Evolutionary conservation across 1,140 invertebrate species (phyloP).

Genomic region (Drosophila mayri): DNA sequence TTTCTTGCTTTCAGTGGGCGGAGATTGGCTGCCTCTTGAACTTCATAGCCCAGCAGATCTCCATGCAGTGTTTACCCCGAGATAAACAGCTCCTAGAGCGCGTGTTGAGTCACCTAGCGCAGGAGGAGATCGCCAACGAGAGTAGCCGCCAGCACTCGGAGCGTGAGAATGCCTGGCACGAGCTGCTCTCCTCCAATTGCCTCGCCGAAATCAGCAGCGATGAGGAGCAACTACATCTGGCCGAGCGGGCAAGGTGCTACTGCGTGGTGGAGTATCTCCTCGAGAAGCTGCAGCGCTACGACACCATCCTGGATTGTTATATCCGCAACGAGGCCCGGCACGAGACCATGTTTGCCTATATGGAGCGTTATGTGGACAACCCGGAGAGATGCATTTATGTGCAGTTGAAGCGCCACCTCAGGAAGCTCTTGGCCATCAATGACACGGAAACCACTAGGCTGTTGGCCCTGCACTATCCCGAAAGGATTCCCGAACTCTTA

Average conservation of each 20-base stretch:
- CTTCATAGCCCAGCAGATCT: slow-evolving; percentile 86
- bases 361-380: slow-evolving; percentile 89
- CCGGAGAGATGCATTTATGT: slow-evolving; percentile 84
- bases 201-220: slow-evolving; percentile 86
- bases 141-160: slow-evolving; percentile 87
- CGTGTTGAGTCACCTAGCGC: slow-evolving; percentile 85
- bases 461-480: slow-evolving; percentile 85
- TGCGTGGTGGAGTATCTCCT: slow-evolving; percentile 85
- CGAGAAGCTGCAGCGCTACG: slow-evolving; percentile 84
- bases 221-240: slow-evolving; percentile 83
- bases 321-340: slow-evolving; percentile 87
- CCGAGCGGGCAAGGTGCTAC: slow-evolving; percentile 85
- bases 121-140: slow-evolving; percentile 81
- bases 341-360: slow-evolving; percentile 90
- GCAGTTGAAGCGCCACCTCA: slow-evolving; percentile 85
- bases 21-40: slow-evolving; percentile 86
- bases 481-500: slow-evolving; percentile 81
- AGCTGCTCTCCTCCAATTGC: slow-evolving; percentile 90
- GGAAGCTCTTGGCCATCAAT: slow-evolving; percentile 83
- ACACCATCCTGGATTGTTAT: slow-evolving; percentile 85
- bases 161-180: slow-evolving; percentile 92
- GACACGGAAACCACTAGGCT: slow-evolving; percentile 86
- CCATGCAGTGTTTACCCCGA: slow-evolving; percentile 84
- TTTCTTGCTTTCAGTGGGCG: slow-evolving; percentile 81
- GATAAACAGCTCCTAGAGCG: slow-evolving; percentile 84